Percentiles rank a stretch among this genome's conserved stretches.
phyloP scores from a whole-genome alignment of 2,797 vertebrate species.

The Chlorospingus semifuscus region DNA sequence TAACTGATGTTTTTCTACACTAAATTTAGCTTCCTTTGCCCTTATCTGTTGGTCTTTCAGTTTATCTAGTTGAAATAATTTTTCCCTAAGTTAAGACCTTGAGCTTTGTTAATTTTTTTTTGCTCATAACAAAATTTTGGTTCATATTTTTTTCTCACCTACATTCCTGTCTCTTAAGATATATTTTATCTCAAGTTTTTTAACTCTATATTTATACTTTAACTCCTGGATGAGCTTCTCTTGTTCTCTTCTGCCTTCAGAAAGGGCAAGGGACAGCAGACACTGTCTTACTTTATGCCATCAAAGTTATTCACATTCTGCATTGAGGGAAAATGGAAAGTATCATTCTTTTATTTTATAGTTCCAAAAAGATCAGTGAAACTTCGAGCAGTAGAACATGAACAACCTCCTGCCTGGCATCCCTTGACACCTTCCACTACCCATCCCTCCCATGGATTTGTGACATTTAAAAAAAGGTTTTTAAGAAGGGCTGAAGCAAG shows the following conservation, averaged over 20 bases:
- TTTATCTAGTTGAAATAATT: background rate
- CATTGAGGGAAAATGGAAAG: background rate
- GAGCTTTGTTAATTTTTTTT: background rate
- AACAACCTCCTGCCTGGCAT: constrained; percentile 2
- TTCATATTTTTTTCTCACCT: background rate
- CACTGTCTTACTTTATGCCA: background rate
- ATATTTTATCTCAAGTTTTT: background rate
- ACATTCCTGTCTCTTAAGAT: background rate
- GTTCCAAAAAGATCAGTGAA: constrained; percentile 26
- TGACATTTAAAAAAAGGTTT: background rate
- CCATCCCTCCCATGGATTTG: background rate
- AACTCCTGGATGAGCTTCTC: background rate
- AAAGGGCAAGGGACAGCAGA: background rate
- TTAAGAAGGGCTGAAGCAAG: background rate
- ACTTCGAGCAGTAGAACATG: constrained; percentile 5
- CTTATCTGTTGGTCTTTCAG: background rate
- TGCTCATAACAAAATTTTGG: background rate
- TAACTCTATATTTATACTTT: background rate
- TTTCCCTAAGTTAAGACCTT: background rate
- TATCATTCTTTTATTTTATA: constrained; percentile 4
- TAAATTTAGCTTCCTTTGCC: background rate
- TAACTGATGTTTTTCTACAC: background rate
- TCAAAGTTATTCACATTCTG: constrained; percentile 16
- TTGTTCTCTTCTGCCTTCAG: background rate
- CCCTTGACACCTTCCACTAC: background rate